A percentile compares a stretch with the other conserved stretches of the same genome.
Evolutionary conservation across 2,888 invertebrate genomes (phyloP).

Genomic region (Drosophila macrospina): DNA sequence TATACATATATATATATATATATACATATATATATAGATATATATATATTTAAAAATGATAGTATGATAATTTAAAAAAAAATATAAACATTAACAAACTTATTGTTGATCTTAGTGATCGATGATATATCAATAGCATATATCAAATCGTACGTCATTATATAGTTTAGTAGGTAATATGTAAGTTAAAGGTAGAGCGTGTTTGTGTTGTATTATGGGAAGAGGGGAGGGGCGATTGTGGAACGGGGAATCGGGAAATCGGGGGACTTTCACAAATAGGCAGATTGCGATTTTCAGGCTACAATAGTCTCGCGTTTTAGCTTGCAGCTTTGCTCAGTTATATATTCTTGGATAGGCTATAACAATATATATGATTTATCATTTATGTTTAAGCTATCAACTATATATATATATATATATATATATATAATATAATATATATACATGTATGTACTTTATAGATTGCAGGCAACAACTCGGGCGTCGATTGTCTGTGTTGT

Average conservation of each 20-base stretch:
- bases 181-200: slow-evolving; percentile 12
- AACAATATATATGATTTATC: slow-evolving; percentile 42
- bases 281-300: slow-evolving; percentile 19
- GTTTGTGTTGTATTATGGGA: slow-evolving; percentile 2
- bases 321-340: slow-evolving; percentile 32
- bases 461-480: slow-evolving; percentile 44
- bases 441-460: slow-evolving; percentile 27
- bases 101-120: slow-evolving; percentile 38
- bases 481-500: slow-evolving; percentile 63
- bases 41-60: no score
- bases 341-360: slow-evolving; percentile 33
- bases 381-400: slow-evolving; percentile 24
- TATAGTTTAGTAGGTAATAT: slow-evolving; percentile 20
- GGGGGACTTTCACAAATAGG: slow-evolving; percentile 7
- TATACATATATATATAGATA: slow-evolving; percentile 17
- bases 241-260: background rate
- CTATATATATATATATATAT: slow-evolving; percentile 15
- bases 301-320: slow-evolving; percentile 39
- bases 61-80: slow-evolving; percentile 41
- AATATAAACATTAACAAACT: slow-evolving; percentile 61
- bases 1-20: slow-evolving; percentile 39
- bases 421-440: slow-evolving; percentile 9
- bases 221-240: background rate
- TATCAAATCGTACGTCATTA: slow-evolving; percentile 51
- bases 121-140: slow-evolving; percentile 21